These are phyloP conservation scores for Hyles lineata DNA, from an alignment of 2,888 invertebrate genomes.

Conservation along the genomic window DNA sequence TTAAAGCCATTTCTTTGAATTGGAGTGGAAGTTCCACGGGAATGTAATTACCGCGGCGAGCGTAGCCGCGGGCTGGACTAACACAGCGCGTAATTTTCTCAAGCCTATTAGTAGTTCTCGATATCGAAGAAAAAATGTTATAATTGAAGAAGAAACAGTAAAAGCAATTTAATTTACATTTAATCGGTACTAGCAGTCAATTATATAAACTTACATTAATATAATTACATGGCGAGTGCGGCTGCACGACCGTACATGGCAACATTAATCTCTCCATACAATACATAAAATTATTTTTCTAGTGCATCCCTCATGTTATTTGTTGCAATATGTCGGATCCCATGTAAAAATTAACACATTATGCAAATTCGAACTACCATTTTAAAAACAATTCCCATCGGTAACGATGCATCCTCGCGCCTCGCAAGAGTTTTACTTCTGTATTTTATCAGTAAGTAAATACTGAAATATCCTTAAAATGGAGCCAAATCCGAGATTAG, in stretches of 20 bases:
- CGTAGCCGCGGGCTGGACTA: conserved; percentile 1
- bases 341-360: background rate
- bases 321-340: background rate
- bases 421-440: background rate
- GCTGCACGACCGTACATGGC: background rate
- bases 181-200: conserved; percentile 8
- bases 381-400: background rate
- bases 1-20: background rate
- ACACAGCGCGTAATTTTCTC: conserved; percentile 10
- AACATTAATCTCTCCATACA: background rate
- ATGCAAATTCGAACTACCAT: background rate
- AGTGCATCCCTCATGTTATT: background rate
- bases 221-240: conserved; percentile 4
- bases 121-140: conserved; percentile 10
- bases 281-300: background rate
- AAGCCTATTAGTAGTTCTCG: conserved; percentile 12
- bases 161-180: conserved; percentile 22
- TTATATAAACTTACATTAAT: conserved; percentile 19
- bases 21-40: background rate
- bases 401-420: background rate
- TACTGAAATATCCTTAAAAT: background rate
- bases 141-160: conserved; percentile 20
- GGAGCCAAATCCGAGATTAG: background rate
- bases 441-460: background rate
- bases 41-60: background rate